Evolutionary conservation across 2,113 vertebrate species (phyloP), one percentile per base, ranked within the genome.

Genomic region (Elanoides forficatus): DNA sequence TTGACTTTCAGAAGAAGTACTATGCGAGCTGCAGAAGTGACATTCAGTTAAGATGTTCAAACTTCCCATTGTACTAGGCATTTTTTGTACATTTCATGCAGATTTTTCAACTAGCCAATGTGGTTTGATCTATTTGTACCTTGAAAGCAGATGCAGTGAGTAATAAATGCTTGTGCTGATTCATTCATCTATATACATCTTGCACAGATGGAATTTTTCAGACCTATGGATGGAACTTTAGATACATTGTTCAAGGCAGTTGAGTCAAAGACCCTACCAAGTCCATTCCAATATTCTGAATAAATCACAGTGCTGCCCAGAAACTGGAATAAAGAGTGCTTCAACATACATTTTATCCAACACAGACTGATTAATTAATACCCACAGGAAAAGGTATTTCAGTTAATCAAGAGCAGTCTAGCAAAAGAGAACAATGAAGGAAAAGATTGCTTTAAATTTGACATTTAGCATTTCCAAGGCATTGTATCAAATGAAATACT

Each of bases 291-390:
- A 50, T 96, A 70, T 87, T 94, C 26, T 89, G 84, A 92, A 90
- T 86, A 90, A 95, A 96, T 92, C 60, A 73, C 75, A 58, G 58
- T 50, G 56, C 67, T 97, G 86, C 45, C 76, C 48, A 81, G 92
- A 97, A 74, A 48, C 68, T 55, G 22, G 25, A 86, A 70, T 40
- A 47, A 72, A 63, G 10, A 53, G 29, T 90, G 90, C 47, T 94
- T 98, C 84, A 82, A 47, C n/a, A 52, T 76, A n/a, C 48, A 91
- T 96, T 96, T 96, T 95, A 94, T 91, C 70, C 70, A 83, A 81
- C 43, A 91, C n/a, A 70, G 97, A 58, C 58, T 30, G 45, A 86
- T 93, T 94, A 66, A 76, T 78, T 71, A 95, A 93, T 95, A 81
- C 60, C 38, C 50, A 85, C 19, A 71, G 65, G 48, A 93, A 59